phyloP scores from a whole-genome alignment of 2,888 invertebrate species.

The Caenorhabditis sp. region DNA sequence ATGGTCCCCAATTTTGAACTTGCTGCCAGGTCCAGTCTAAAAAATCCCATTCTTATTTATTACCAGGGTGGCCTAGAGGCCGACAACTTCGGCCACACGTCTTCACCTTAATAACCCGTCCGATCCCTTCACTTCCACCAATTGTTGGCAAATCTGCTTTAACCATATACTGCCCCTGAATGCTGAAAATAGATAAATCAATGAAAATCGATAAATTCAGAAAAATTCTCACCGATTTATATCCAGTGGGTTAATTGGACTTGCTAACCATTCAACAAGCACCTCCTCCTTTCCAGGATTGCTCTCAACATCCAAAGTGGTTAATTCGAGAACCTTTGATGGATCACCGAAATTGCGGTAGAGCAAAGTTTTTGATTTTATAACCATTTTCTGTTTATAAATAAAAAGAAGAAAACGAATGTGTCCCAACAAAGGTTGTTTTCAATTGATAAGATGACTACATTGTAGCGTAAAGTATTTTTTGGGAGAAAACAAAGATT shows the following conservation, averaged over 20 bases:
- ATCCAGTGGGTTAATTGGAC: conserved; percentile 67
- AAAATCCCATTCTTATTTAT: too few species aligned
- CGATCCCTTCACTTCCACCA: conserved; percentile 93
- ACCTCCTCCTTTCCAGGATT: conserved; percentile 45
- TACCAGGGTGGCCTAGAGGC: too few species aligned
- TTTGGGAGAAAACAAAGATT: too few species aligned
- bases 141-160: conserved; percentile 79
- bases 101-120: conserved; percentile 79
- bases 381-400: background rate
- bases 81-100: too few species aligned
- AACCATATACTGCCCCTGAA: conserved; percentile 48
- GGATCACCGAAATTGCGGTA: conserved; percentile 44
- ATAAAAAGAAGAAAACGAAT: background rate
- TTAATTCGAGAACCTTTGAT: conserved; percentile 36
- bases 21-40: conserved; percentile 24
- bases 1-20: conserved; percentile 46
- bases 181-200: background rate
- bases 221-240: conserved; percentile 60
- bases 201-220: too few species aligned
- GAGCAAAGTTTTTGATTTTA: conserved; percentile 31
- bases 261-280: conserved; percentile 64
- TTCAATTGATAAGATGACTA: too few species aligned
- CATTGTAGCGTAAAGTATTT: too few species aligned
- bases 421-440: too few species aligned
- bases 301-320: conserved; percentile 28